Base-by-base conservation (phyloP, 2,113 vertebrate species). In the Aspidoscelis tigris region DNA sequence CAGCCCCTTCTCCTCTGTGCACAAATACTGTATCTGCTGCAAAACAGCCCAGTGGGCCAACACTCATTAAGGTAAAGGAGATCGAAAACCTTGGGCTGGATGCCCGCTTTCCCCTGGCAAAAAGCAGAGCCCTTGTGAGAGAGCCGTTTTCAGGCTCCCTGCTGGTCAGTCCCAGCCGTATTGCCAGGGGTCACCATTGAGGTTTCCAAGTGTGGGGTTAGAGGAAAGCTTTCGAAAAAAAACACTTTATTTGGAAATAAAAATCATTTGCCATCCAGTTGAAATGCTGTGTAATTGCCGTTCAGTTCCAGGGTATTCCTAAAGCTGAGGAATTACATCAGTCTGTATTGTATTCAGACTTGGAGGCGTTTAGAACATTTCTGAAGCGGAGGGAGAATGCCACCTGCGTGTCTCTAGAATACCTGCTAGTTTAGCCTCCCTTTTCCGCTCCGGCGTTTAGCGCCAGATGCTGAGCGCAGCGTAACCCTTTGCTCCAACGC, bases 11-110 rank as follows among this genome's bases (percentile, higher is more conserved):
- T 0, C 80, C 94, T 50, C 95, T 94, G 85, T 91, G 91, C 58
- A 78, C 96, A 76, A 95, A 83, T 90, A 88, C 94, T 26, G 89
- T 93, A 22, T 93, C 95, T 93, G 92, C 95, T 81, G 83, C 95
- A 11, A 99, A 98, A 92, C 95, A 97, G n/a, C 50, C 76, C 83
- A 84, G 76, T 12, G 97, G 94, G 84, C 98, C 97, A 53, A 94
- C 97, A 0, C 96, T 99, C 87, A 95, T 99, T 24, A 99, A 99
- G 97, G 99, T 99, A 91, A 76, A 95, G 90, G 55, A 78, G 1
- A n/a, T 5, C 26, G 55, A 33, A 7, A 44, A 3, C 22, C 55
- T 1, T 7, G 33, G 70, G 80, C 21, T 77, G 11, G 2, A 66
- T 53, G 33, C 75, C 22, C 5, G 18, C 4, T 4, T 58, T 70